Evolutionary conservation across 2,888 invertebrate species (phyloP), one percentile per base, ranked within the genome.

Genomic region (Ptilodon capucinus): DNA sequence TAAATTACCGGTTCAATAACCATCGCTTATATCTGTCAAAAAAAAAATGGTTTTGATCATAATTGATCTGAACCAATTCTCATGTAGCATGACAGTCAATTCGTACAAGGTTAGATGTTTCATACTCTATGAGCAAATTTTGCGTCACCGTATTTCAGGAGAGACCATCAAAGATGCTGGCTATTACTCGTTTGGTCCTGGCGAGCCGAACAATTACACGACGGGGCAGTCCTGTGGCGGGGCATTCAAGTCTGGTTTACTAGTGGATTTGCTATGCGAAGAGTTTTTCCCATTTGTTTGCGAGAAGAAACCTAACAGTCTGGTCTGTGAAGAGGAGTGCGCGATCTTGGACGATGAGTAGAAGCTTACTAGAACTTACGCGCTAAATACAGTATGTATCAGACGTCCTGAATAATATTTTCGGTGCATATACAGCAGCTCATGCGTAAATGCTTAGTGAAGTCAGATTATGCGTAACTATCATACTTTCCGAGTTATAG

Each of bases 241-340:
- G 3, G 57, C 77, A 7, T 69, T 66, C 51, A 51, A 71, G 3
- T 42, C 40, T 1, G 74, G 64, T 0, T 32, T 53, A 16, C 53
- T 75, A 0, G 64, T 74, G 30, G 78, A 79, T 48, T 48, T 71
- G 8, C 74, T 71, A 71, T 81, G 35, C 18, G 17, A 35, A 2
- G 14, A 17, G 9, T 9, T 5, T 11, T 56, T 49, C 51, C 40
- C 48, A 39, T 25, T 36, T 17, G 11, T 35, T 2, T 35, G 35
- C 35, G 35, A 35, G 35, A 35, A 35, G 17, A 17, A 16, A 18
- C 35, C 35, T 9, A 35, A 35, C 17, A 35, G 17, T 9, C 17
- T 35, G 2, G 14, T 35, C 11, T 35, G 35, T 17, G 17, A 35
- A 11, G 35, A 35, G 7, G 35, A 35, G n/a, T 28, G 28, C 28